Conservation (phyloP, 2,888 invertebrate species). For the Athalia rosae region DNA sequence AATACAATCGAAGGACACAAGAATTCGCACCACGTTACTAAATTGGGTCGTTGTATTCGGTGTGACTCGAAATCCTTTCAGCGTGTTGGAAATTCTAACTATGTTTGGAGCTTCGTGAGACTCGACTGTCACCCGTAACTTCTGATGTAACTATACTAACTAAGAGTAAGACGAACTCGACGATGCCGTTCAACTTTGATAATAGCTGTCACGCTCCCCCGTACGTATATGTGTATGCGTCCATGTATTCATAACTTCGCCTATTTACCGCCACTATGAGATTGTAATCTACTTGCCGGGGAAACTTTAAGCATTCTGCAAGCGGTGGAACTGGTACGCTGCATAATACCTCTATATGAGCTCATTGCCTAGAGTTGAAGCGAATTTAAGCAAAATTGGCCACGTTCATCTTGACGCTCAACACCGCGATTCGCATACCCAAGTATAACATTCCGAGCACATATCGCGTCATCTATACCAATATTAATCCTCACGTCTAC, state of each 20-base stretch:
- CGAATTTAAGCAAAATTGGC: not conserved
- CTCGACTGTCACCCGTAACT: constrained; percentile 24
- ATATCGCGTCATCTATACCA: too few relatives aligned
- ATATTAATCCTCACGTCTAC: too few relatives aligned
- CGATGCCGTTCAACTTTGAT: constrained; percentile 33
- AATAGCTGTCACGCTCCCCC: constrained; percentile 32
- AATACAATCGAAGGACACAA: too few relatives aligned
- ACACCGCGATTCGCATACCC: too few relatives aligned
- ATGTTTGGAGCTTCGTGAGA: too few relatives aligned
- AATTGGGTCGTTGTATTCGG: too few relatives aligned
- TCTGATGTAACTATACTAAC: constrained; percentile 18
- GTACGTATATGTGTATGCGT: too few relatives aligned
- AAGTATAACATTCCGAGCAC: too few relatives aligned
- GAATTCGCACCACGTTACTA: too few relatives aligned
- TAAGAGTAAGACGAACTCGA: not conserved
- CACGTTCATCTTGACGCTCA: too few relatives aligned
- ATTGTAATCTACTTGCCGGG: constrained; percentile 15
- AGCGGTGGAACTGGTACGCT: not conserved
- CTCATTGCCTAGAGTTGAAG: not conserved
- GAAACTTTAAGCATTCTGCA: constrained; percentile 3
- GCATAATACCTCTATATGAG: not conserved
- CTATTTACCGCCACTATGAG: constrained; percentile 14
- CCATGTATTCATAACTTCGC: not conserved
- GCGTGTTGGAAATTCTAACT: too few relatives aligned
- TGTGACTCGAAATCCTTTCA: too few relatives aligned